A percentile compares a stretch with the other conserved stretches of the same genome.
Evolutionary conservation across 2,888 invertebrate species (phyloP).

Genomic region (Agrochola macilenta): DNA sequence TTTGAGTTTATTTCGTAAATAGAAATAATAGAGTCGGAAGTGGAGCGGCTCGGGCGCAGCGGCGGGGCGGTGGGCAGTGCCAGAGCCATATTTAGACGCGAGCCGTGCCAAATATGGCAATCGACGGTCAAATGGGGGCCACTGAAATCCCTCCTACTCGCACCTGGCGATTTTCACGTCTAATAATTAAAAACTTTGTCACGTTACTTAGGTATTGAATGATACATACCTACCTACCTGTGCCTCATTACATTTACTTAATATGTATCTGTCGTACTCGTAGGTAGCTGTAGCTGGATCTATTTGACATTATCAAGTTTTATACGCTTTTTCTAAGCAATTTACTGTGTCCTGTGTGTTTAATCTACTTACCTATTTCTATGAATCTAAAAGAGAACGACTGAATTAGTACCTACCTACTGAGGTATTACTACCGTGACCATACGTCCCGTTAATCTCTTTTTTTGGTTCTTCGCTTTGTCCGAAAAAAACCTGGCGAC

Average conservation of each 20-base stretch:
- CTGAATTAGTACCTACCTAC: no score
- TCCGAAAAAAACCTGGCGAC: no score
- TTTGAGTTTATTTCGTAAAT: conserved; percentile 90
- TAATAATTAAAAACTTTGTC: conserved; percentile 90
- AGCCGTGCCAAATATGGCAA: conserved; percentile 95
- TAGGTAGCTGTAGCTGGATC: conserved; percentile 17
- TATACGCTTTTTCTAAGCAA: conserved; percentile 25
- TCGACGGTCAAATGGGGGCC: conserved; percentile 95
- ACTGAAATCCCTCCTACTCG: conserved; percentile 94
- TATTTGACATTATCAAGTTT: conserved; percentile 42
- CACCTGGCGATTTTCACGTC: conserved; percentile 89
- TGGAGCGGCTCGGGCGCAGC: conserved; percentile 80
- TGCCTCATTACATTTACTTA: conserved; percentile 61
- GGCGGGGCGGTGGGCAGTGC: conserved; percentile 92
- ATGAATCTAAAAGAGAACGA: conserved; percentile 14
- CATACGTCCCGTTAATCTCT: no score
- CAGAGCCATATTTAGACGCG: conserved; percentile 95
- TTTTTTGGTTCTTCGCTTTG: no score
- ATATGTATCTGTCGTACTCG: conserved; percentile 44
- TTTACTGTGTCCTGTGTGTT: conserved; percentile 4
- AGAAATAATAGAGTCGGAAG: conserved; percentile 91
- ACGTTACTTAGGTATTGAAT: conserved; percentile 81
- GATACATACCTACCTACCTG: conserved; percentile 64
- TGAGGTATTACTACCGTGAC: no score
- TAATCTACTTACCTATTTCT: background rate